Conservation (phyloP, 2,888 invertebrate genomes). For the Drosophila borborema region DNA sequence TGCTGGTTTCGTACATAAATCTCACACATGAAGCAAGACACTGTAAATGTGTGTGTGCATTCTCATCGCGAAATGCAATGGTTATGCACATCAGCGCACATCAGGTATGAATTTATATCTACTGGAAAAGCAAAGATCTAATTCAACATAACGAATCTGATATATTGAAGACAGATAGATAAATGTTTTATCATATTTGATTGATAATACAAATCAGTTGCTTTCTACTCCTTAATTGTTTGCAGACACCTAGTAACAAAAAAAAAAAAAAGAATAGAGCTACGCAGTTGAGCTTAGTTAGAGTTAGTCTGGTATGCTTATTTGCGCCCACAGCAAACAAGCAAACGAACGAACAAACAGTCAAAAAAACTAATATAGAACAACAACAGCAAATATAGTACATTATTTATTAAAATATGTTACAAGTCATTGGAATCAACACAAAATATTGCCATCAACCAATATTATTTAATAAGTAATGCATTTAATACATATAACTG, state of each 20-base stretch:
- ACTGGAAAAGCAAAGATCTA: neutral
- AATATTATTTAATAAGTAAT: constrained; percentile 38
- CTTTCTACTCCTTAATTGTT: neutral
- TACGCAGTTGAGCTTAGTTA: constrained; percentile 1
- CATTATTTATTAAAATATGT: constrained; percentile 32
- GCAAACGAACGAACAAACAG: neutral
- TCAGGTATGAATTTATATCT: neutral
- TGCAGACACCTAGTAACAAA: constrained; percentile 8
- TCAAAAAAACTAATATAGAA: constrained; percentile 3
- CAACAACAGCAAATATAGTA: constrained; percentile 54
- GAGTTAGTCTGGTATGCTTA: constrained; percentile 1
- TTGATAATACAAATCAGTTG: neutral
- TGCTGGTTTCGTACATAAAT: too few species aligned
- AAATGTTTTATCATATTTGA: neutral
- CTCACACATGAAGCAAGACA: too few species aligned
- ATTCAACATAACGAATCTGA: neutral
- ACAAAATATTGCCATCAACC: constrained; percentile 2
- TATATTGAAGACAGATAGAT: neutral
- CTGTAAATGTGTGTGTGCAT: too few species aligned
- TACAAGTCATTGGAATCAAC: constrained; percentile 7
- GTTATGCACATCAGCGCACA: too few species aligned
- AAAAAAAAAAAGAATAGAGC: neutral
- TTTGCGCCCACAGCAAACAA: constrained; percentile 32
- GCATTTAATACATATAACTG: constrained; percentile 41
- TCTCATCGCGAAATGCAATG: too few species aligned